Evolutionary conservation across 2,888 invertebrate species (phyloP).

Genomic region (Rhagonycha fulva): DNA sequence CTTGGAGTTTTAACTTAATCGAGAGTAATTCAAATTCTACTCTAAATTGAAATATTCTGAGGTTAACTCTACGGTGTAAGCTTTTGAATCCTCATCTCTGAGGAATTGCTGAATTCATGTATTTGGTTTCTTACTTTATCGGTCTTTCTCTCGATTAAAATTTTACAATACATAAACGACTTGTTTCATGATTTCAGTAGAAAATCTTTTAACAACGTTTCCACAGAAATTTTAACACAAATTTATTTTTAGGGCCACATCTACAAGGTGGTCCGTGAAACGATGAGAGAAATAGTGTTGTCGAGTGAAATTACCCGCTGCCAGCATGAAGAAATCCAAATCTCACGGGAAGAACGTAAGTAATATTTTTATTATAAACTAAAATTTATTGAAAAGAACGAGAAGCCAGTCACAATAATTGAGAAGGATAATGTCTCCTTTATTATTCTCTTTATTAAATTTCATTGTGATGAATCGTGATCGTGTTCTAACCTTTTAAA

Average conservation of each 20-base stretch:
- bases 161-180: too few species aligned
- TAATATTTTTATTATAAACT: background rate
- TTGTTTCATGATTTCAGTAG: background rate
- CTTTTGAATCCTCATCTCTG: background rate
- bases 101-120: background rate
- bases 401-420: background rate
- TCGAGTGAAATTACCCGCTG: constrained; percentile 55
- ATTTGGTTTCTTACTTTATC: background rate
- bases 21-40: background rate
- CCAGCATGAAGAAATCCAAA: constrained; percentile 55
- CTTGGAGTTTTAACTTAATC: background rate
- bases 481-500: background rate
- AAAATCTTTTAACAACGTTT: background rate
- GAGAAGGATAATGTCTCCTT: background rate
- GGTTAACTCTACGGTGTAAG: background rate
- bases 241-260: constrained; percentile 46
- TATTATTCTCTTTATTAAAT: background rate
- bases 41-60: background rate
- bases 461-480: background rate
- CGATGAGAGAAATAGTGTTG: constrained; percentile 54
- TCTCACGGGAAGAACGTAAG: constrained; percentile 53
- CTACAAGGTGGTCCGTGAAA: constrained; percentile 45
- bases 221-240: background rate
- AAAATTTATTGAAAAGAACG: background rate
- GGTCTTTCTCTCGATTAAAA: background rate